Percentiles rank a stretch among this genome's conserved stretches.
These are phyloP conservation scores for Cydia splendana DNA, from an alignment of 1,140 invertebrate species.

Conservation along the genomic window DNA sequence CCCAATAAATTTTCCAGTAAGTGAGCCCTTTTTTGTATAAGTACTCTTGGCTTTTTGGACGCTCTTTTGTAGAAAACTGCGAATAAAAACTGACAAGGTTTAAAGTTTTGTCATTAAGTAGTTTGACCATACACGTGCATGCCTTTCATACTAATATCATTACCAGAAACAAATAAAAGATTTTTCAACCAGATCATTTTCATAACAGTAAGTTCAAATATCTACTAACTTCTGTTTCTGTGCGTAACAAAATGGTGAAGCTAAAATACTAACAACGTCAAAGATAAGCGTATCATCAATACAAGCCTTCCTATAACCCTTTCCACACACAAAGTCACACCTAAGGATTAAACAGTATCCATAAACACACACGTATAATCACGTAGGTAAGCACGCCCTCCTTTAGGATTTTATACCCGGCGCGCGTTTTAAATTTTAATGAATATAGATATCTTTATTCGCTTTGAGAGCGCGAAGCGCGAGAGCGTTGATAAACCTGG, in stretches of 20 bases:
- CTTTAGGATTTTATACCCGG: slow-evolving; percentile 61
- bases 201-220: no score
- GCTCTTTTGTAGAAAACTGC: no score
- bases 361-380: slow-evolving; percentile 16
- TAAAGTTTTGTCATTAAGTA: no score
- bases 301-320: slow-evolving; percentile 6
- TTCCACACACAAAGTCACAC: slow-evolving; percentile 17
- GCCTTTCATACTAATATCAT: no score
- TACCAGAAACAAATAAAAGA: no score
- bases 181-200: no score
- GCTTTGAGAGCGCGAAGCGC: slow-evolving; percentile 43
- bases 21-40: no score
- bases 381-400: slow-evolving; percentile 38
- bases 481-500: slow-evolving; percentile 34
- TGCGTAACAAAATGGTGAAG: not conserved
- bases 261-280: not conserved
- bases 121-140: no score
- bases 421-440: slow-evolving; percentile 68
- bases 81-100: no score
- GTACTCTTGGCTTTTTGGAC: no score
- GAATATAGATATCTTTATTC: slow-evolving; percentile 67
- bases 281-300: slow-evolving; percentile 3
- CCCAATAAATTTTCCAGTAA: no score
- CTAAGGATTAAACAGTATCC: slow-evolving; percentile 31
- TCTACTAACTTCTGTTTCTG: no score